Evolutionary conservation across 2,888 invertebrate species (phyloP).

Genomic region (Alcis repandata): DNA sequence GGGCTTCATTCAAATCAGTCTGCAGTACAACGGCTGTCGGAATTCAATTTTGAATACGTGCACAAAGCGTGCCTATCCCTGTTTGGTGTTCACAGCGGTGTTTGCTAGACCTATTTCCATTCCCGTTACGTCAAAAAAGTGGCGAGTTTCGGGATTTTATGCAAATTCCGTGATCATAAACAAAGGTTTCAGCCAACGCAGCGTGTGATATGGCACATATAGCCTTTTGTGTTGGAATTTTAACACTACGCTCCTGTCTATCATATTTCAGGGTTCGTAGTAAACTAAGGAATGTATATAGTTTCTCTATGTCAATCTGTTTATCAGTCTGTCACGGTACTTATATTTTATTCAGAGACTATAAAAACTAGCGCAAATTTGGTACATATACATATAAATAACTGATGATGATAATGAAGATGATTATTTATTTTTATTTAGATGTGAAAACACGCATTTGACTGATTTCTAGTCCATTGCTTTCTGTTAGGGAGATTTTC

Average conservation of each 20-base stretch:
- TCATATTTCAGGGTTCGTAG: constrained; percentile 2
- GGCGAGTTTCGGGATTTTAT: constrained; percentile 58
- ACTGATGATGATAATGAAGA: too few relatives aligned
- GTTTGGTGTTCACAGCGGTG: constrained; percentile 46
- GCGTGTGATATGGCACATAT: constrained; percentile 36
- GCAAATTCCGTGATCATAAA: constrained; percentile 62
- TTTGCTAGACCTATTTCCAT: constrained; percentile 57
- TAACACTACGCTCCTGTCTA: constrained; percentile 42
- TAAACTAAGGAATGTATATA: too few relatives aligned
- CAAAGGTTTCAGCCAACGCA: constrained; percentile 56
- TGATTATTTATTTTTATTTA: too few relatives aligned
- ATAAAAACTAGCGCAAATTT: too few relatives aligned
- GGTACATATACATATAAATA: too few relatives aligned
- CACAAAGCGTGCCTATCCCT: constrained; percentile 48
- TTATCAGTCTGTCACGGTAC: too few relatives aligned
- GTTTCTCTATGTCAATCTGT: too few relatives aligned
- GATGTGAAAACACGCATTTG: too few relatives aligned
- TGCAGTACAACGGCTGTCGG: constrained; percentile 43
- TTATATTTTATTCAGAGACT: too few relatives aligned
- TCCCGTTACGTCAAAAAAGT: constrained; percentile 54
- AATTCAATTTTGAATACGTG: constrained; percentile 63
- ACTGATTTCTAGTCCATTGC: too few relatives aligned
- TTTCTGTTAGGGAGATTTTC: too few relatives aligned
- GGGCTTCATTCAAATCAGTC: constrained; percentile 55
- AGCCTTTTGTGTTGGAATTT: constrained; percentile 41